Percentiles rank a stretch among this genome's conserved stretches.
These are phyloP conservation scores for Nomada fucata DNA, from an alignment of 2,888 invertebrate genomes.

Conservation along the genomic window DNA sequence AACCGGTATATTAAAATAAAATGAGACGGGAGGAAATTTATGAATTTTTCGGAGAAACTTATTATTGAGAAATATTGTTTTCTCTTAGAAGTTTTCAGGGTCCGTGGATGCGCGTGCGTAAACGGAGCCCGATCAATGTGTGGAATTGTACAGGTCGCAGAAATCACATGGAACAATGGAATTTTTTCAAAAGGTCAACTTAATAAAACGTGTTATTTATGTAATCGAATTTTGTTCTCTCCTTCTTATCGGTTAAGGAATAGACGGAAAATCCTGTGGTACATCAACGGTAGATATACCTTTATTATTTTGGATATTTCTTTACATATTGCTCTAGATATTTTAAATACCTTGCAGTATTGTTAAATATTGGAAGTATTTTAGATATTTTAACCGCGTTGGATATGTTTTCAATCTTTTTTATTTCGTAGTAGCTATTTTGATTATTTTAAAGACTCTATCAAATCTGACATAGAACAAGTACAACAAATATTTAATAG, in stretches of 20 bases:
- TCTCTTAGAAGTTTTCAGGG: conserved; percentile 31
- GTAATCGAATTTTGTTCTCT: neutral
- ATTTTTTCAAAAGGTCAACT: neutral
- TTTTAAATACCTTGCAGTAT: neutral
- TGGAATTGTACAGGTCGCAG: conserved; percentile 37
- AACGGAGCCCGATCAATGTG: conserved; percentile 55
- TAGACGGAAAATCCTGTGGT: too few species aligned
- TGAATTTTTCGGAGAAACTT: neutral
- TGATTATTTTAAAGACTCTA: too few species aligned
- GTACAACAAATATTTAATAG: too few species aligned
- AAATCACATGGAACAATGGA: conserved; percentile 33
- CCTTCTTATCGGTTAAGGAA: neutral
- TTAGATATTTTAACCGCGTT: neutral
- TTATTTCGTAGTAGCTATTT: too few species aligned
- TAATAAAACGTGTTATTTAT: neutral
- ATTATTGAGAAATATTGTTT: conserved; percentile 25
- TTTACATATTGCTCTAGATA: neutral
- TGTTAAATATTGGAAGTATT: neutral
- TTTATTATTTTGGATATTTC: too few species aligned
- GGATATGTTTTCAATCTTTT: too few species aligned
- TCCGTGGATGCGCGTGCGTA: conserved; percentile 54
- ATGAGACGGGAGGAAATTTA: neutral
- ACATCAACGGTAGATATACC: too few species aligned
- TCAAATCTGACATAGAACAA: too few species aligned
- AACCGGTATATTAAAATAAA: neutral